Evolutionary conservation across 2,797 vertebrate species (phyloP).

Genomic region (Sphenopsis melanotis): DNA sequence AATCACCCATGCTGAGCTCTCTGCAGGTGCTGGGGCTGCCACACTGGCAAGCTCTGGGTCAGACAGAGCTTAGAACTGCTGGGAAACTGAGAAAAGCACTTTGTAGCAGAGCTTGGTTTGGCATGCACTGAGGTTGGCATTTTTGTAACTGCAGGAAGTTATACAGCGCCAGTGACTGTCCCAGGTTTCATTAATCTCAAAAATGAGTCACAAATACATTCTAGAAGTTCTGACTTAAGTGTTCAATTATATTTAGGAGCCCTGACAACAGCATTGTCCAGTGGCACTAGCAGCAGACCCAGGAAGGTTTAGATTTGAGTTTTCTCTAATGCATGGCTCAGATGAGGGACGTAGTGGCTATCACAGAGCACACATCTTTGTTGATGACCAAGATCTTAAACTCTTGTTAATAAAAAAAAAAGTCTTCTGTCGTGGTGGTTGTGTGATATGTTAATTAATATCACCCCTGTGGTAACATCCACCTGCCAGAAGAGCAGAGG

Average conservation of each 20-base stretch:
- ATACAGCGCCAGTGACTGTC: background rate
- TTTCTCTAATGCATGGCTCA: background rate
- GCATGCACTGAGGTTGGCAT: background rate
- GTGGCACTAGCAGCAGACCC: background rate
- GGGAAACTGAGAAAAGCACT: background rate
- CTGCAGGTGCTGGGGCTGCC: background rate
- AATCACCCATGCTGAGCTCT: background rate
- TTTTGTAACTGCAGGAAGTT: background rate
- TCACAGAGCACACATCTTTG: background rate
- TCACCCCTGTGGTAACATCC: background rate
- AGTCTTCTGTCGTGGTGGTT: background rate
- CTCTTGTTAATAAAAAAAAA: background rate
- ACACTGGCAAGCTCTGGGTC: background rate
- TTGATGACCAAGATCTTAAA: background rate
- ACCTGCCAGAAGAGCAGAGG: background rate
- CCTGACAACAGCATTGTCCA: background rate
- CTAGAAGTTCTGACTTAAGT: background rate
- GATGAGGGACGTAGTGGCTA: background rate
- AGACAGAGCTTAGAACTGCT: background rate
- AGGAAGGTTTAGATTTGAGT: background rate
- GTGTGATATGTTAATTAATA: background rate
- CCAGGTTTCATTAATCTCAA: background rate
- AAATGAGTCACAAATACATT: background rate
- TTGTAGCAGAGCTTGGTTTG: background rate
- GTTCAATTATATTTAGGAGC: background rate